Conservation (phyloP, 1,140 invertebrate genomes). For the Trachelipus rathkii region DNA sequence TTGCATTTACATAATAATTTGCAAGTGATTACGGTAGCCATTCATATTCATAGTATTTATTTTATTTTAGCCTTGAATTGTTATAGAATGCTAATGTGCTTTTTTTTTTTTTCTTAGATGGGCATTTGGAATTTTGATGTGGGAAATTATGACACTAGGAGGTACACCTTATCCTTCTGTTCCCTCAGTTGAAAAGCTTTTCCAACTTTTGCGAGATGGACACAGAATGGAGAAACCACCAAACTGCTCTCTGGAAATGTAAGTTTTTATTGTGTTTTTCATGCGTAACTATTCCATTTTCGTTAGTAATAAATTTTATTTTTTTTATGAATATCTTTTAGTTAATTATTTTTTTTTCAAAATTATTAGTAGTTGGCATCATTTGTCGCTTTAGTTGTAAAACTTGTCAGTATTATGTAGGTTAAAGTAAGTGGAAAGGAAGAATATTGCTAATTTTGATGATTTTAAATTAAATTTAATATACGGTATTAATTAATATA, state of each 20-base stretch:
- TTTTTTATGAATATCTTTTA: conserved; percentile 17
- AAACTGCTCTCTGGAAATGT: conserved; percentile 86
- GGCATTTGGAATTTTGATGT: conserved; percentile 87
- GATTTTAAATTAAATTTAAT: too few relatives aligned
- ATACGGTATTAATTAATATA: too few relatives aligned
- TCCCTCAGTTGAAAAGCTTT: conserved; percentile 71
- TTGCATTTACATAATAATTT: too few relatives aligned
- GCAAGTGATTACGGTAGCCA: too few relatives aligned
- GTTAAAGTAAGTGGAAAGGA: too few relatives aligned
- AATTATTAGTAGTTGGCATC: conserved; percentile 12
- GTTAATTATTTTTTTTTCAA: background rate
- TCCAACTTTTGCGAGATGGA: conserved; percentile 76
- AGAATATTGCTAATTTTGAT: too few relatives aligned
- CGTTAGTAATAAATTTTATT: conserved; percentile 24
- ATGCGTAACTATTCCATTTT: background rate
- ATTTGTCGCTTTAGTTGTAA: background rate
- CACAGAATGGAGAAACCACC: conserved; percentile 91
- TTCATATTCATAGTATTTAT: background rate
- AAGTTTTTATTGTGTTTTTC: conserved; percentile 49
- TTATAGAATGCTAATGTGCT: background rate
- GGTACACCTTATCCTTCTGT: conserved; percentile 85
- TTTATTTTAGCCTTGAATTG: background rate
- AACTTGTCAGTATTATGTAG: background rate
- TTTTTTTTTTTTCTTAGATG: conserved; percentile 53
- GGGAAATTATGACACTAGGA: conserved; percentile 93